Percentiles rank a stretch among this genome's conserved stretches.
Conservation (phyloP, 2,797 vertebrate genomes). For the Acipenser oxyrinchus region DNA sequence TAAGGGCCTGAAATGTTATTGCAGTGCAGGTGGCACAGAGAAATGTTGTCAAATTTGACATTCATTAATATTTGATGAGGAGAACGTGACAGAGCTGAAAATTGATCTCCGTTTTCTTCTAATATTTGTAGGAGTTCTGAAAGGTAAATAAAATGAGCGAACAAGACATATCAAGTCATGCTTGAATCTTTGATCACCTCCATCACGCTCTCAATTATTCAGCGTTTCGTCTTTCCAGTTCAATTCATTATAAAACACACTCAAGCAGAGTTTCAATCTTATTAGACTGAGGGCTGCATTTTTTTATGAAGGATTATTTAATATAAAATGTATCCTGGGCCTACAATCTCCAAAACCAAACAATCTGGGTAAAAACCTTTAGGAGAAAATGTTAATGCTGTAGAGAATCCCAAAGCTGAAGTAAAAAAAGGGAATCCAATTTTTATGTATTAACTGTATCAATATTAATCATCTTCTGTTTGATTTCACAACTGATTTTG, state of each 20-base stretch:
- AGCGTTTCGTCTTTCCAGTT: constrained; percentile 54
- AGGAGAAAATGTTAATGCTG: constrained; percentile 61
- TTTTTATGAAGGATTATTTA: constrained; percentile 73
- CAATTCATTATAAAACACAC: constrained; percentile 70
- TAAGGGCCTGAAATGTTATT: constrained; percentile 64
- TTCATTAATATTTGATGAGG: constrained; percentile 68
- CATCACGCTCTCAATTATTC: constrained; percentile 68
- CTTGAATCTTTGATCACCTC: constrained; percentile 56
- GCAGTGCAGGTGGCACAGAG: constrained; percentile 48
- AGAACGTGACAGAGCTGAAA: constrained; percentile 61
- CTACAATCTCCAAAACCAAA: constrained; percentile 60
- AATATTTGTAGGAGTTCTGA: constrained; percentile 64
- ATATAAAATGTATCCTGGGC: constrained; percentile 59
- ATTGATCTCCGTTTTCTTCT: constrained; percentile 63
- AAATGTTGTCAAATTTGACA: constrained; percentile 68
- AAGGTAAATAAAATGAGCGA: constrained; percentile 70
- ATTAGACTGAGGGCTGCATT: constrained; percentile 64
- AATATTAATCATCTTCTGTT: constrained; percentile 62
- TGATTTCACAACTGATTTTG: constrained; percentile 45
- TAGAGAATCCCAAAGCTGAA: constrained; percentile 36
- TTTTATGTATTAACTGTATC: constrained; percentile 61
- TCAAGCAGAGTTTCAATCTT: constrained; percentile 65
- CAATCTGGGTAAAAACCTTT: constrained; percentile 42
- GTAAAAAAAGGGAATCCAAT: constrained; percentile 53
- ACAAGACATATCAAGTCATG: constrained; percentile 57